Percentiles rank a stretch among this genome's conserved stretches.
phyloP scores from a whole-genome alignment of 2,888 invertebrate species.

The Orthonychiurus folsomi region DNA sequence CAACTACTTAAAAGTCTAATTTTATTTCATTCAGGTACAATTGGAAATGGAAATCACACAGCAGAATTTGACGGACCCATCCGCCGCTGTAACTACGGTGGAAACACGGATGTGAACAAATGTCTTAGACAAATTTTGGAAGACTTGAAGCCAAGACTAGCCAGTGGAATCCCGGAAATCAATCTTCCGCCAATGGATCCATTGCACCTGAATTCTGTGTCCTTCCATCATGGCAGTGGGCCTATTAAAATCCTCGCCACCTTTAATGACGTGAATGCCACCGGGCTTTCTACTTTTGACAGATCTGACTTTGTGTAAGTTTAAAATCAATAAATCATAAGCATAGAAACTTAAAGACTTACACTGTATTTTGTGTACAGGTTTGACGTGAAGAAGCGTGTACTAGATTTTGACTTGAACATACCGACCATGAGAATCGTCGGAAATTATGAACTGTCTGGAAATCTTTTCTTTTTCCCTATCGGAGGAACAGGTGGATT shows the following conservation, averaged over 20 bases:
- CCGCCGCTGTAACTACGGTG: slow-evolving; percentile 24
- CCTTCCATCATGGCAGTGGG: slow-evolving; percentile 70
- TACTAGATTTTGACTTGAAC: slow-evolving; percentile 51
- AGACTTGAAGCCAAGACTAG: slow-evolving; percentile 30
- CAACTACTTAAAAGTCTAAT: not conserved
- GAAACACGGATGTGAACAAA: slow-evolving; percentile 26
- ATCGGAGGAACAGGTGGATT: slow-evolving; percentile 70
- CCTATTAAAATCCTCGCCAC: slow-evolving; percentile 63
- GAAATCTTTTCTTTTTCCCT: slow-evolving; percentile 67
- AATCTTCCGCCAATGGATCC: slow-evolving; percentile 68
- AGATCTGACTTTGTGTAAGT: slow-evolving; percentile 59
- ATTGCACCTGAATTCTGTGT: slow-evolving; percentile 57
- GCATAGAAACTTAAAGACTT: too few species aligned
- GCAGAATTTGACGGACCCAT: slow-evolving; percentile 17
- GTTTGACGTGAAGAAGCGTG: slow-evolving; percentile 48
- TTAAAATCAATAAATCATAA: too few species aligned
- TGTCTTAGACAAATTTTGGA: slow-evolving; percentile 33
- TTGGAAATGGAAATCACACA: not conserved
- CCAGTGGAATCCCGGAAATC: slow-evolving; percentile 58
- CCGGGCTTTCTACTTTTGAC: slow-evolving; percentile 48
- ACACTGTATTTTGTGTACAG: slow-evolving; percentile 42
- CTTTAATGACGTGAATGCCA: slow-evolving; percentile 64
- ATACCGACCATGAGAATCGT: slow-evolving; percentile 58
- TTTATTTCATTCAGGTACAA: not conserved
- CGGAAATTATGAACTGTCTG: slow-evolving; percentile 66